A percentile compares a stretch with the other conserved stretches of the same genome.
These are phyloP conservation scores for Phymanthus crucifer DNA, from an alignment of 92 coral and sea anemone species.

Conservation along the genomic window DNA sequence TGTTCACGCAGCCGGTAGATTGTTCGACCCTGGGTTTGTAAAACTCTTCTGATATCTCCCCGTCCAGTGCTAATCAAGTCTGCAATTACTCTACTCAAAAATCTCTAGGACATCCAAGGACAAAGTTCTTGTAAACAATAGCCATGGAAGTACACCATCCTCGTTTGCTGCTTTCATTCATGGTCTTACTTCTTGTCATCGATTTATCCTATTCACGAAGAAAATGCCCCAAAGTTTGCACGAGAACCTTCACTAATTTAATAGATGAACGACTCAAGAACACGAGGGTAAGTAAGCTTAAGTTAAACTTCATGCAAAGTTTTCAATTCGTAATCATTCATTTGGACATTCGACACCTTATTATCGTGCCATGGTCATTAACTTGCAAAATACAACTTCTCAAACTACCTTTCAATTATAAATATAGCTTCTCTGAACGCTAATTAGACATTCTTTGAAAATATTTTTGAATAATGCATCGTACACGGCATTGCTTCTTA, in stretches of 20 bases:
- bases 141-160: not conserved
- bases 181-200: not conserved
- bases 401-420: not conserved
- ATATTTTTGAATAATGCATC: not conserved
- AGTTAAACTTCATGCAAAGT: too few relatives aligned
- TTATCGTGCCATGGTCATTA: not conserved
- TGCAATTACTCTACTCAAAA: not conserved
- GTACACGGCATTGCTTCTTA: not conserved
- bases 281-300: conserved; percentile 35
- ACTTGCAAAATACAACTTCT: not conserved
- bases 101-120: not conserved
- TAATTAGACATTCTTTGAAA: not conserved
- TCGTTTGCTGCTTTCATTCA: conserved; percentile 12
- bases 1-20: not conserved
- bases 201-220: conserved; percentile 16
- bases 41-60: not conserved
- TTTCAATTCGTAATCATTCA: not conserved
- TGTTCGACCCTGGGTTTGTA: not conserved
- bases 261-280: conserved; percentile 9
- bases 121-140: conserved; percentile 9
- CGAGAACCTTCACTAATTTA: conserved; percentile 21
- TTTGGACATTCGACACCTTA: not conserved
- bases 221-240: conserved; percentile 41
- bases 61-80: not conserved
- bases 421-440: not conserved